phyloP scores from a whole-genome alignment of 2,888 invertebrate genomes.

The Andrena marginata region DNA sequence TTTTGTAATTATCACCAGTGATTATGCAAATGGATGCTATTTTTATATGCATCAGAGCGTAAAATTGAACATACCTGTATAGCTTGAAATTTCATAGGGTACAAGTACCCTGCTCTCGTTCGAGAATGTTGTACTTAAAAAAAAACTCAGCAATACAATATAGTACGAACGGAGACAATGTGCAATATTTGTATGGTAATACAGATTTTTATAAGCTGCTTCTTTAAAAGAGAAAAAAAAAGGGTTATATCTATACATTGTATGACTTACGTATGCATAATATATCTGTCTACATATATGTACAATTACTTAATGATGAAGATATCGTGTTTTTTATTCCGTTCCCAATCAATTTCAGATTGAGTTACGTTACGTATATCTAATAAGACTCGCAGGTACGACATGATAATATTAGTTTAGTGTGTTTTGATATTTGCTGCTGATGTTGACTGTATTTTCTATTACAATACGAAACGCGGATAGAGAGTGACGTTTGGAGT shows the following conservation, averaged over 20 bases:
- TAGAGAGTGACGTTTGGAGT: conserved; percentile 52
- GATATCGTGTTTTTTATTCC: conserved; percentile 66
- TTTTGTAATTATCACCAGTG: conserved; percentile 50
- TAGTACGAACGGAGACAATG: conserved; percentile 65
- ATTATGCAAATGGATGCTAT: conserved; percentile 34
- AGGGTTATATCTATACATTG: conserved; percentile 76
- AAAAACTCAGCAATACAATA: conserved; percentile 49
- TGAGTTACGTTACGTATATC: conserved; percentile 41
- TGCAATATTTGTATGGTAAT: conserved; percentile 81
- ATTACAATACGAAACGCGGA: conserved; percentile 25
- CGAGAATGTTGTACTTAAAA: conserved; percentile 63
- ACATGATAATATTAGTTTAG: conserved; percentile 52
- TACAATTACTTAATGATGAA: conserved; percentile 59
- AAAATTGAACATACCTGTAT: conserved; percentile 11
- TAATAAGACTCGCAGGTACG: conserved; percentile 68
- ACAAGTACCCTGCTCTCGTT: conserved; percentile 70
- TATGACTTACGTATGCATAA: conserved; percentile 73
- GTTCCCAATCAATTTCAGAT: conserved; percentile 69
- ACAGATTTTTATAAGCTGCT: conserved; percentile 71
- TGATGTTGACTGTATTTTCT: conserved; percentile 46
- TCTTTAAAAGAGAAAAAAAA: conserved; percentile 63
- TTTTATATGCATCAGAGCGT: conserved; percentile 41
- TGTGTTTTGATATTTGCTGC: conserved; percentile 50
- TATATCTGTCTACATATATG: conserved; percentile 68
- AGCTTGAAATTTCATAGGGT: conserved; percentile 38